These are phyloP conservation scores for Thymelicus sylvestris DNA, from an alignment of 2,888 invertebrate species.

Conservation along the genomic window DNA sequence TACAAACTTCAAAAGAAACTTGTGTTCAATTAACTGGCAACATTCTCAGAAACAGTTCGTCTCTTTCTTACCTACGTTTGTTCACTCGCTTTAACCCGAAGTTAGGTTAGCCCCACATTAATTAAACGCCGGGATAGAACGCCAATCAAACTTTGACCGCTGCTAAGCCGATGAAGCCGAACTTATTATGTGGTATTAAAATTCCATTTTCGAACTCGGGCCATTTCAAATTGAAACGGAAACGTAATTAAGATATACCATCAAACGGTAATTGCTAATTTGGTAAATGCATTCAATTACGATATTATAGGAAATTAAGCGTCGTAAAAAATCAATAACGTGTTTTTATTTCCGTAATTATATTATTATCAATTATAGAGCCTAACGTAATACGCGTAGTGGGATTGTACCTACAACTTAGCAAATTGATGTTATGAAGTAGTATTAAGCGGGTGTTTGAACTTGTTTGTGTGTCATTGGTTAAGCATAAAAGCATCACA, in stretches of 20 bases:
- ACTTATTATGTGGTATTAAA: constrained; percentile 83
- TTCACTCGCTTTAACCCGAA: constrained; percentile 62
- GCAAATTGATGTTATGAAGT: constrained; percentile 39
- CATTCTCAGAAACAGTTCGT: constrained; percentile 61
- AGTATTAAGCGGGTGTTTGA: constrained; percentile 46
- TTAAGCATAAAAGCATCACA: constrained; percentile 68
- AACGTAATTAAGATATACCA: constrained; percentile 53
- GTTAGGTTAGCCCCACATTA: constrained; percentile 73
- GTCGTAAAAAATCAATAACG: constrained; percentile 28
- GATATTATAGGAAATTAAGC: constrained; percentile 43
- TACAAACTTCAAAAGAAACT: constrained; percentile 65
- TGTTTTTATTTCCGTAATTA: constrained; percentile 47
- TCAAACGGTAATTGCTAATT: constrained; percentile 58
- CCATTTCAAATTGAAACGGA: constrained; percentile 71
- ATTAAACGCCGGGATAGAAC: constrained; percentile 79
- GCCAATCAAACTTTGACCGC: constrained; percentile 84
- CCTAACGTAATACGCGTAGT: constrained; percentile 32
- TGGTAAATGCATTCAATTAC: constrained; percentile 53
- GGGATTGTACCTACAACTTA: constrained; percentile 7
- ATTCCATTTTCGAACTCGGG: constrained; percentile 73
- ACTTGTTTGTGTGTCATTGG: constrained; percentile 58
- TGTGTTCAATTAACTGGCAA: constrained; percentile 74
- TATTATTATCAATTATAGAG: constrained; percentile 46
- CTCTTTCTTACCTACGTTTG: constrained; percentile 54
- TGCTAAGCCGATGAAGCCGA: constrained; percentile 77